A percentile compares a stretch with the other conserved stretches of the same genome.
Conservation (phyloP, 2,888 invertebrate genomes). For the Microplitis manilae region DNA sequence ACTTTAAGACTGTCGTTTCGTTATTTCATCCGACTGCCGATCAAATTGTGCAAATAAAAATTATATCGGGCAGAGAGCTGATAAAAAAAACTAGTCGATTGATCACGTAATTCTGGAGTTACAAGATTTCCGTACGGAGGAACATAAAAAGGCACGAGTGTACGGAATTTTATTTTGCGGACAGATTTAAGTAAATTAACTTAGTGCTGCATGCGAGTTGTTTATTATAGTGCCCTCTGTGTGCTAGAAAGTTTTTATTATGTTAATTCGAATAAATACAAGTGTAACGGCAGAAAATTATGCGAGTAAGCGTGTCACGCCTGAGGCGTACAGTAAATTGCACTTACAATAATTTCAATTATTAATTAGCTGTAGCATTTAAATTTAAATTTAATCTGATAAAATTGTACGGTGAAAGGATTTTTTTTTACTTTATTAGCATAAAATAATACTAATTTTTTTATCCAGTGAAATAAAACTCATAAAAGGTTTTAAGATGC, state of each 20-base stretch:
- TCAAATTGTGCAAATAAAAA: conserved; percentile 63
- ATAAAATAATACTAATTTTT: too few relatives aligned
- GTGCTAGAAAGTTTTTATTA: too few relatives aligned
- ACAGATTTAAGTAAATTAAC: too few relatives aligned
- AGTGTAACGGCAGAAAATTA: not conserved
- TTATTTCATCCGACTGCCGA: conserved; percentile 56
- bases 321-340: not conserved
- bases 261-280: too few relatives aligned
- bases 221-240: too few relatives aligned
- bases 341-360: not conserved
- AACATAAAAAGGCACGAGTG: too few relatives aligned
- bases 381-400: not conserved
- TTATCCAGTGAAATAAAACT: too few relatives aligned
- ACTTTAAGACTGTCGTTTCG: conserved; percentile 60
- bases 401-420: not conserved
- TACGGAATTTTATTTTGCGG: too few relatives aligned
- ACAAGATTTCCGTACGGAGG: too few relatives aligned
- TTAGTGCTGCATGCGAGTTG: too few relatives aligned
- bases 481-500: too few relatives aligned
- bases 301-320: not conserved
- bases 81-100: not conserved
- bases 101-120: not conserved
- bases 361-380: not conserved
- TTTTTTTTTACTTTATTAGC: not conserved
- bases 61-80: conserved; percentile 16